phyloP scores from a whole-genome alignment of 2,888 invertebrate species.

The Adelognathus sp. region DNA sequence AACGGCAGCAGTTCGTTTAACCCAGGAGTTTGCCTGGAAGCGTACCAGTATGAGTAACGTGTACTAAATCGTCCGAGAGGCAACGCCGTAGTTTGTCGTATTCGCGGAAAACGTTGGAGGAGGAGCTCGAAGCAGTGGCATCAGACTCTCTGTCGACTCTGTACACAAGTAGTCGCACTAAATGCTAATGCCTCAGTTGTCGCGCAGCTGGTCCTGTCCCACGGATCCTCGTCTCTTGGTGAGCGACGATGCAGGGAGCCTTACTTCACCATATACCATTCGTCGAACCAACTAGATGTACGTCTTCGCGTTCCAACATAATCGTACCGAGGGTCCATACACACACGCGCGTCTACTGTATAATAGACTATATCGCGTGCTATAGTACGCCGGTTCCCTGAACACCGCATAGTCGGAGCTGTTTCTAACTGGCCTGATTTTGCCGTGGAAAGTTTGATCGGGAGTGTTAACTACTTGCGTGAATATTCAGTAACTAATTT shows the following conservation, averaged over 20 bases:
- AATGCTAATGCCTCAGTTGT: slow-evolving; percentile 66
- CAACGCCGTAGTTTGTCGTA: slow-evolving; percentile 58
- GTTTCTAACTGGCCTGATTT: slow-evolving; percentile 38
- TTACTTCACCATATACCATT: slow-evolving; percentile 27
- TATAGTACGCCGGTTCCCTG: slow-evolving; percentile 10
- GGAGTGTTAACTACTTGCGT: slow-evolving; percentile 23
- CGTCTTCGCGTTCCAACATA: slow-evolving; percentile 43
- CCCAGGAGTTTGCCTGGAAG: slow-evolving; percentile 45
- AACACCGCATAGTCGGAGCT: slow-evolving; percentile 25
- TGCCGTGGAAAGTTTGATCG: slow-evolving; percentile 41
- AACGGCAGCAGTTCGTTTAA: slow-evolving; percentile 51
- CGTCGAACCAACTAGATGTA: slow-evolving; percentile 42
- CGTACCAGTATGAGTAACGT: slow-evolving; percentile 35
- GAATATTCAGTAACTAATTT: slow-evolving; percentile 49
- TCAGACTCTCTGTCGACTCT: slow-evolving; percentile 44
- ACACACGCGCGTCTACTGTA: background rate
- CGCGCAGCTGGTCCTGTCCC: slow-evolving; percentile 55
- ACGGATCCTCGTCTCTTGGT: slow-evolving; percentile 47
- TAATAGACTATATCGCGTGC: slow-evolving; percentile 3
- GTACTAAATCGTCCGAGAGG: slow-evolving; percentile 57
- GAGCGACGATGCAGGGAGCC: slow-evolving; percentile 55
- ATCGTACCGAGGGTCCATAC: slow-evolving; percentile 17
- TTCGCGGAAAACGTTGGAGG: slow-evolving; percentile 51
- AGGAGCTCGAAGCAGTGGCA: slow-evolving; percentile 33
- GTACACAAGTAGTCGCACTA: slow-evolving; percentile 66